Conservation (phyloP, 2,113 vertebrate genomes). For the Eubucco bourcierii region DNA sequence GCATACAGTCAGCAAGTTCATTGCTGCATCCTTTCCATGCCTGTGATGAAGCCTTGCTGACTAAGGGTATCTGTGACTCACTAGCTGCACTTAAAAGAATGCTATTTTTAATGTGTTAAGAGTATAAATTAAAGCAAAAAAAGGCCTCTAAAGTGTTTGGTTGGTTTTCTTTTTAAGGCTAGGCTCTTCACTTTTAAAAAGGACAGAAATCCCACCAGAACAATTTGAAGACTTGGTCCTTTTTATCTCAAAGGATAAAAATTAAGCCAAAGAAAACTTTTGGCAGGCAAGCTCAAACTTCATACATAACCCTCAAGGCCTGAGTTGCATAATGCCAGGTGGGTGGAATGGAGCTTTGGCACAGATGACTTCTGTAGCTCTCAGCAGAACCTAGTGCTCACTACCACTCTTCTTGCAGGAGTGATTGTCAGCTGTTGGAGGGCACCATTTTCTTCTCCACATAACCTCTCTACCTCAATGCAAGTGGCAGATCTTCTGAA, state of each 20-base stretch:
- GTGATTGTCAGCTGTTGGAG: background rate
- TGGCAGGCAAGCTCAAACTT: background rate
- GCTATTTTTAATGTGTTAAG: background rate
- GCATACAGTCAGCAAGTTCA: background rate
- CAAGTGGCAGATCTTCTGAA: constrained; percentile 2
- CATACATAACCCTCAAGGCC: background rate
- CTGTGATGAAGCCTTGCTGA: background rate
- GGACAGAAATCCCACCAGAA: background rate
- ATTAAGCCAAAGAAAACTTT: background rate
- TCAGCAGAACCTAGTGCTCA: background rate
- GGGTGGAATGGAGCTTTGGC: background rate
- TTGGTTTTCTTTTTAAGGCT: background rate
- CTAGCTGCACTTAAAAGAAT: background rate
- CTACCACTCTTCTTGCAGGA: background rate
- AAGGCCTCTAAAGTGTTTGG: background rate
- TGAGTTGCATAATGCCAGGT: background rate
- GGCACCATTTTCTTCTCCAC: background rate
- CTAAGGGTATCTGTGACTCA: background rate
- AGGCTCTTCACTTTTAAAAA: background rate
- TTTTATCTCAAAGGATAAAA: background rate
- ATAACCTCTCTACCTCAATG: background rate
- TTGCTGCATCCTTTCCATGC: background rate
- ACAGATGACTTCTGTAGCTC: background rate
- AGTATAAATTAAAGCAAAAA: background rate
- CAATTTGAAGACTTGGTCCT: background rate